Base-by-base conservation (phyloP, 2,113 vertebrate genomes). In the Rhagologus leucostigma region DNA sequence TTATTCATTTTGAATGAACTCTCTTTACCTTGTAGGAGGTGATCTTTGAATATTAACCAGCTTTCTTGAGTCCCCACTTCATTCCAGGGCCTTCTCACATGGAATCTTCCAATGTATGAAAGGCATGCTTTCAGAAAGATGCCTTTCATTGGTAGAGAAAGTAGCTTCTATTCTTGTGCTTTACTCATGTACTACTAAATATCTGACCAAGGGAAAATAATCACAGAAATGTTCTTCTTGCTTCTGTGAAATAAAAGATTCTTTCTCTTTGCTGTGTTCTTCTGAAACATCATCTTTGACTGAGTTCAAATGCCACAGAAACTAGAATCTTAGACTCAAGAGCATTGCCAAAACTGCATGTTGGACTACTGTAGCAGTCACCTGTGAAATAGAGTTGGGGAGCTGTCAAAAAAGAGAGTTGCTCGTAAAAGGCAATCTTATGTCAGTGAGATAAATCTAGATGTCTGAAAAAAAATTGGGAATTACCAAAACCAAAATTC, bases 351-450 rank as follows among this genome's bases (percentile, higher is more conserved):
- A 94, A 77, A 33, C 23, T 73, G 1, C 56, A 64, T 8, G 6
- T 91, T 94, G 81, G n/a, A 84, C 37, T 44, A 52, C 5, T 27
- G 16, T 21, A 89, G 29, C 50, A 84, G 33, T 89, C 42, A 89
- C 32, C 47, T 82, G 53, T 44, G 47, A 95, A 94, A 89, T 13
- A 67, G 30, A 63, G 11, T 35, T 95, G 39, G 91, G 39, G 10
- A 91, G 26, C 60, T 92, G 55, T 95, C 33, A 92, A 83, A 96
- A 94, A 97, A 11, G 22, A 84, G 4, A 91, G 7, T 12, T 82
- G 6, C 27, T 81, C 2, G 5, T 80, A 81, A 95, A 90, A 92
- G 6, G 35, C n/a, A 85, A 85, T 76, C 79, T 93, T 47, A 37
- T 87, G 85, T 57, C 26, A 87, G 68, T 78, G 16, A 78, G 41